A percentile compares a stretch with the other conserved stretches of the same genome.
These are phyloP conservation scores for Leuciscus idus DNA, from an alignment of 2,113 vertebrate genomes.

Conservation along the genomic window DNA sequence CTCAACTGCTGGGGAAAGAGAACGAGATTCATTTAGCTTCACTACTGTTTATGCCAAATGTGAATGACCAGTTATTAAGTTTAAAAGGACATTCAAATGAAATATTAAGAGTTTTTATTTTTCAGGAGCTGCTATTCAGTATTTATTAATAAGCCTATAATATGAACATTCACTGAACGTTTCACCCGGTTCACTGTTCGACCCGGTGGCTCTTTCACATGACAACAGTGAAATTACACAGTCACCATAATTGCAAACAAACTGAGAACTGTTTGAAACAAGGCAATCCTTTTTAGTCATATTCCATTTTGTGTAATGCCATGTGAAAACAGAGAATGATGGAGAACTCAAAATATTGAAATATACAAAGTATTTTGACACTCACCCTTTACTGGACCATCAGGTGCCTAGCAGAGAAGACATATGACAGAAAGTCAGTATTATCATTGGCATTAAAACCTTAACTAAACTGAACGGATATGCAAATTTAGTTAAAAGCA, in stretches of 20 bases:
- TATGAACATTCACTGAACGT: background rate
- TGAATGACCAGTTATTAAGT: background rate
- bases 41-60: background rate
- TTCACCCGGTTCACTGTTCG: background rate
- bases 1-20: slow-evolving; percentile 71
- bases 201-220: background rate
- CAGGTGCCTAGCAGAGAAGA: slow-evolving; percentile 43
- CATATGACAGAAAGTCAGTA: background rate
- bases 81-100: background rate
- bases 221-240: background rate
- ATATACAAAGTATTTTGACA: slow-evolving; percentile 50
- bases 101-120: background rate
- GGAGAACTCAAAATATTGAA: slow-evolving; percentile 39
- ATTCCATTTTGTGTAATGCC: too few species aligned
- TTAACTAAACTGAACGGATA: background rate
- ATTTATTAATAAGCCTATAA: background rate
- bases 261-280: background rate
- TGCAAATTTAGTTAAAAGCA: background rate
- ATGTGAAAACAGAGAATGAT: too few species aligned
- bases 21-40: slow-evolving; percentile 49
- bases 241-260: background rate
- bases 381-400: slow-evolving; percentile 45
- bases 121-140: background rate
- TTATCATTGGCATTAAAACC: background rate
- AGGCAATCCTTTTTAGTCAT: background rate